These are phyloP conservation scores for Herpetotheres cachinnans DNA, from an alignment of 2,113 vertebrate species.

Conservation along the genomic window DNA sequence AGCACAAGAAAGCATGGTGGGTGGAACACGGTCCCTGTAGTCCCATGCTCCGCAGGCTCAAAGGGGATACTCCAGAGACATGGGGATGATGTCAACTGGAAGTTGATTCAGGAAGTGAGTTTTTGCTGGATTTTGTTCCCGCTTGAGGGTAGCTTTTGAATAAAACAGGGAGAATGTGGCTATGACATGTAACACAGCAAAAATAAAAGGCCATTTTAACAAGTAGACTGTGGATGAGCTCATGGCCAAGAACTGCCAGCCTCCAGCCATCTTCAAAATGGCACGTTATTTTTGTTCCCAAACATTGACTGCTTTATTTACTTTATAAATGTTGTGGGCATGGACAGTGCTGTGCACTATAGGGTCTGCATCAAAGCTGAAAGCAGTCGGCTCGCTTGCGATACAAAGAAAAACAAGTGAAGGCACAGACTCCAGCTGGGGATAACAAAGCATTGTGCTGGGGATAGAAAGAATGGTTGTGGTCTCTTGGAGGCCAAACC, in stretches of 20 bases:
- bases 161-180: neutral
- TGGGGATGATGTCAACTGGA: accelerated
- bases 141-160: neutral
- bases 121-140: neutral
- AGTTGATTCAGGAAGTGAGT: neutral
- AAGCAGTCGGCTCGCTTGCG: neutral
- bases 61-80: neutral
- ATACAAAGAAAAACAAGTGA: neutral
- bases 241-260: neutral
- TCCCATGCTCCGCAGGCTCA: neutral
- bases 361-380: neutral
- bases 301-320: neutral
- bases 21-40: neutral
- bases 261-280: neutral
- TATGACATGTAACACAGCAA: neutral
- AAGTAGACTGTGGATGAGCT: neutral
- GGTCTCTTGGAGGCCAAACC: neutral
- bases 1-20: neutral
- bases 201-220: neutral
- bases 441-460: neutral
- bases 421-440: neutral
- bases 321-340: neutral
- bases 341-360: accelerated
- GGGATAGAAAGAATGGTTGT: neutral
- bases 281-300: neutral